Percentiles rank a stretch among this genome's conserved stretches.
phyloP scores from a whole-genome alignment of 2,888 invertebrate genomes.

The Macroteleia sp. region DNA sequence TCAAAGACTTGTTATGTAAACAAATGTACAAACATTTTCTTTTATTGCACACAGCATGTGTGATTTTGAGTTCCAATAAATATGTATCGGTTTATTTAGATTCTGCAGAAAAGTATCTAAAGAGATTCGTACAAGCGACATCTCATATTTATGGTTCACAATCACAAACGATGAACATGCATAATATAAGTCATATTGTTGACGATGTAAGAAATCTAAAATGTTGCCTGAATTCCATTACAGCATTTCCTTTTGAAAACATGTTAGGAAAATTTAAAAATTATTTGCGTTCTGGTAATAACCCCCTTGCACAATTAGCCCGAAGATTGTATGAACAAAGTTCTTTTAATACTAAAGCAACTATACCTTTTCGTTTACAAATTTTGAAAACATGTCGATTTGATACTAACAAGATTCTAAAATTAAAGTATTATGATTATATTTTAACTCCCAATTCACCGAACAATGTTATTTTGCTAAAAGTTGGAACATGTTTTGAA shows the following conservation, averaged over 20 bases:
- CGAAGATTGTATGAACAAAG: not conserved
- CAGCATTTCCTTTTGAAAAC: not conserved
- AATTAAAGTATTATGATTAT: too few species aligned
- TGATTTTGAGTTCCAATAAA: too few species aligned
- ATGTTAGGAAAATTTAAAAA: not conserved
- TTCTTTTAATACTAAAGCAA: too few species aligned
- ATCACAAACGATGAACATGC: not conserved
- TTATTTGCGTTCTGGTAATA: not conserved
- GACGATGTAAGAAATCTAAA: not conserved
- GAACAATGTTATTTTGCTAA: too few species aligned
- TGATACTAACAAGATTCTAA: too few species aligned
- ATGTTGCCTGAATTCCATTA: not conserved
- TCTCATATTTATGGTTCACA: not conserved
- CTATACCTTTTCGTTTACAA: too few species aligned
- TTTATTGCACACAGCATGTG: too few species aligned
- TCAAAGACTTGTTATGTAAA: not conserved
- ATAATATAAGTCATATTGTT: not conserved
- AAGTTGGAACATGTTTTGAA: too few species aligned
- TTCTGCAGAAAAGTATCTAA: not conserved
- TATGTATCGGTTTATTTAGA: not conserved
- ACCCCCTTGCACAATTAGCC: not conserved
- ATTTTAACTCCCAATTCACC: too few species aligned
- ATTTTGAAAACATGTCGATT: too few species aligned
- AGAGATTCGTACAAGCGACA: not conserved
- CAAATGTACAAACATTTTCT: not conserved